Evolutionary conservation across 2,113 vertebrate species (phyloP).

Genomic region (Amblyopsis rosae): DNA sequence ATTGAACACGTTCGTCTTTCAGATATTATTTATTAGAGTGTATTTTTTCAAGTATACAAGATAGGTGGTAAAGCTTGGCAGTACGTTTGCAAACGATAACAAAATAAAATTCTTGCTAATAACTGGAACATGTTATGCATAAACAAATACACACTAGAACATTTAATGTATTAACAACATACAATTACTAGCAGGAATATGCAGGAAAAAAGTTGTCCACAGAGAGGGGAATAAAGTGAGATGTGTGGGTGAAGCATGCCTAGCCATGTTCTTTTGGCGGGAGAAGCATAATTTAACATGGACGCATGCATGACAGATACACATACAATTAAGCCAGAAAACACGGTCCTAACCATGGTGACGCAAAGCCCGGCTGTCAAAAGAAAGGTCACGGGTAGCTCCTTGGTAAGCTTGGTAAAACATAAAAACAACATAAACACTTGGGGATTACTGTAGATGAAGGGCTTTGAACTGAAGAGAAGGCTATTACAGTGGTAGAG

Average conservation of each 20-base stretch:
- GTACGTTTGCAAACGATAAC: constrained; percentile 15
- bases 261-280: constrained; percentile 13
- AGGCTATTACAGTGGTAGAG: background rate
- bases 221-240: background rate
- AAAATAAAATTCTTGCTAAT: background rate
- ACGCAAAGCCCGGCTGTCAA: constrained; percentile 81
- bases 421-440: constrained; percentile 6
- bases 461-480: background rate
- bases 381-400: constrained; percentile 76
- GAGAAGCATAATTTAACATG: background rate
- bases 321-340: background rate
- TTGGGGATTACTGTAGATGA: background rate
- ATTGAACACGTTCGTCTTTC: too few species aligned
- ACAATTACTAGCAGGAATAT: too few species aligned
- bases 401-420: constrained; percentile 64
- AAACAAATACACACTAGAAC: background rate
- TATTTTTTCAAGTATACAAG: constrained; percentile 56
- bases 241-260: constrained; percentile 2
- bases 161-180: too few species aligned
- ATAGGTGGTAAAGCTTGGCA: constrained; percentile 17
- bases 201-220: background rate
- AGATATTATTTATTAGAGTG: constrained; percentile 37
- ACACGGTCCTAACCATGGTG: constrained; percentile 64
- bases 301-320: constrained; percentile 13
- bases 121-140: background rate